phyloP scores from a whole-genome alignment of 2,888 invertebrate species.

The Syrista parreyssii region DNA sequence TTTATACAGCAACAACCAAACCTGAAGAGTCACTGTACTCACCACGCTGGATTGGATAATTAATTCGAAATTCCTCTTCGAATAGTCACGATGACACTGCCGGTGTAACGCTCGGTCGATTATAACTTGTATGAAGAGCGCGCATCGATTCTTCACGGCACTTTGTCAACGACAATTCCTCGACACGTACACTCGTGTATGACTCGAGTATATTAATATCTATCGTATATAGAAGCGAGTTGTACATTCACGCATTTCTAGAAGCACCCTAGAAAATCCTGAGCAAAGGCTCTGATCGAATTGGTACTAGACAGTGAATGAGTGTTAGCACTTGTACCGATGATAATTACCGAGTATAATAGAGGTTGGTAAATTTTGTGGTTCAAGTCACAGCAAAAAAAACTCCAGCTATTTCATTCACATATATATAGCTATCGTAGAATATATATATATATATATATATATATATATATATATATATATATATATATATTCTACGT shows the following conservation, averaged over 20 bases:
- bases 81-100: neutral
- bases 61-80: neutral
- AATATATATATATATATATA: neutral
- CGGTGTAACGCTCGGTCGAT: neutral
- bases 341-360: neutral
- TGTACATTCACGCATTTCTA: neutral
- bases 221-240: neutral
- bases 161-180: neutral
- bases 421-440: too few relatives aligned
- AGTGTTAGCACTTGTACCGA: neutral
- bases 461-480: neutral
- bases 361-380: neutral
- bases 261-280: neutral
- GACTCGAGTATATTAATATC: neutral
- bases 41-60: neutral
- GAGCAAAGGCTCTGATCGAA: neutral
- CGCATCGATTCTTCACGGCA: neutral
- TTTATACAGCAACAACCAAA: neutral
- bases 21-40: neutral
- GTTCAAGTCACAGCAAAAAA: neutral
- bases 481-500: neutral
- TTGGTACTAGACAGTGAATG: neutral
- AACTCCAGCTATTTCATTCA: neutral
- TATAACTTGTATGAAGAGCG: neutral
- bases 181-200: neutral